A percentile compares a stretch with the other conserved stretches of the same genome.
Evolutionary conservation across 92 coral and sea anemone species (phyloP).

Genomic region (Porites evermanni): DNA sequence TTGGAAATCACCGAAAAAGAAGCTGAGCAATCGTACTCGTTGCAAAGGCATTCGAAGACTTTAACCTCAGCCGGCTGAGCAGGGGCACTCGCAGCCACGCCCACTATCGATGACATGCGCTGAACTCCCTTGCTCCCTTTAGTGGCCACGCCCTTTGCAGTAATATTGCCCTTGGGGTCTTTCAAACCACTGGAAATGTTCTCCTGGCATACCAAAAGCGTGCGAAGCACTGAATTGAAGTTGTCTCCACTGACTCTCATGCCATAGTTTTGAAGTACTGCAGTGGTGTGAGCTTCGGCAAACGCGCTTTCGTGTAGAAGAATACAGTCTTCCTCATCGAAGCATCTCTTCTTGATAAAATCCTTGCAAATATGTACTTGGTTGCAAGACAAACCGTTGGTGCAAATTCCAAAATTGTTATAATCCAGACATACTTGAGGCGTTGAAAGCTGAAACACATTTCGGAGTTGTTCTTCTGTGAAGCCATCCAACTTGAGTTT

Average conservation of each 20-base stretch:
- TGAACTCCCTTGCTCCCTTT: not conserved
- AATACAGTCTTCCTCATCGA: slow-evolving; percentile 42
- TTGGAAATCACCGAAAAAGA: slow-evolving; percentile 39
- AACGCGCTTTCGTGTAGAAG: slow-evolving; percentile 59
- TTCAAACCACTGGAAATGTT: not conserved
- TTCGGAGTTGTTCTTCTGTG: slow-evolving; percentile 50
- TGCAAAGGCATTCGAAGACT: slow-evolving; percentile 62
- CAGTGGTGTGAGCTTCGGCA: slow-evolving; percentile 23
- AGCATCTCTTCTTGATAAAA: slow-evolving; percentile 48
- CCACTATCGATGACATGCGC: not conserved
- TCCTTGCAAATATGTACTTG: slow-evolving; percentile 66
- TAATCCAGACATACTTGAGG: slow-evolving; percentile 60
- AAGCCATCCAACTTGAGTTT: slow-evolving; percentile 46
- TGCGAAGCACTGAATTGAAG: slow-evolving; percentile 27
- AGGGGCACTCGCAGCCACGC: not conserved
- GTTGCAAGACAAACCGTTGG: slow-evolving; percentile 7
- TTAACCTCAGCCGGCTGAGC: slow-evolving; percentile 28
- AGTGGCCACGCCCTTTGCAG: not conserved
- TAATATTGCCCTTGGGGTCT: not conserved
- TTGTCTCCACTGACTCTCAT: slow-evolving; percentile 41
- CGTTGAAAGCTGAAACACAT: slow-evolving; percentile 40
- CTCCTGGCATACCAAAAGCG: slow-evolving; percentile 54
- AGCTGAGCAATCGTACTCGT: slow-evolving; percentile 46
- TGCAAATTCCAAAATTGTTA: slow-evolving; percentile 22
- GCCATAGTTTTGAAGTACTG: slow-evolving; percentile 40